phyloP scores from a whole-genome alignment of 2,113 vertebrate species.

The Speoplatyrhinus poulsoni region DNA sequence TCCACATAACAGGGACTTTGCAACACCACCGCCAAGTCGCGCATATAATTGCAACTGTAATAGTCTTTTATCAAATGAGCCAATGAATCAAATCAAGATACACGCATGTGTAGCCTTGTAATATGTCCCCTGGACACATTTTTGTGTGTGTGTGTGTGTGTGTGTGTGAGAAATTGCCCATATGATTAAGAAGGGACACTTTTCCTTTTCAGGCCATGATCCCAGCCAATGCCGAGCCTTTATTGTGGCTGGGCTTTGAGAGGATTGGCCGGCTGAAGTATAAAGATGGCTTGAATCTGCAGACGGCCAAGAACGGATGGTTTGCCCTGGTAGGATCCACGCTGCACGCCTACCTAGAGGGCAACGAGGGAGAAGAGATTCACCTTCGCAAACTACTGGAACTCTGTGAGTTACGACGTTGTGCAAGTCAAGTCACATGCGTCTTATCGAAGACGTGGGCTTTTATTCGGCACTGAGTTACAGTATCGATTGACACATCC shows the following conservation, averaged over 20 bases:
- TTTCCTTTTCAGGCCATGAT: slow-evolving; percentile 77
- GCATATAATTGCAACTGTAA: too few species aligned
- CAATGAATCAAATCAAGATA: too few species aligned
- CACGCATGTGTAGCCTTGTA: too few species aligned
- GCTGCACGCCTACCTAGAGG: slow-evolving; percentile 76
- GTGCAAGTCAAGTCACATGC: background rate
- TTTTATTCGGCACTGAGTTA: too few species aligned
- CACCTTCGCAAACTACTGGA: slow-evolving; percentile 91
- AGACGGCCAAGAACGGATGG: slow-evolving; percentile 86
- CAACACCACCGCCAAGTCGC: too few species aligned
- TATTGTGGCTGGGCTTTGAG: slow-evolving; percentile 83
- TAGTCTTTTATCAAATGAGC: too few species aligned
- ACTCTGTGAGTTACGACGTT: slow-evolving; percentile 82
- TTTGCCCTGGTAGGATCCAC: slow-evolving; percentile 83
- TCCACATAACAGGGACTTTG: too few species aligned
- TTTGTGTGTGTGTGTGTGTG: too few species aligned
- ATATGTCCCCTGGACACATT: too few species aligned
- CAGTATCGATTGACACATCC: too few species aligned
- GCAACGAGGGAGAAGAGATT: slow-evolving; percentile 79
- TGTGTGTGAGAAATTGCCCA: too few species aligned
- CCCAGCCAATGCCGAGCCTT: slow-evolving; percentile 78
- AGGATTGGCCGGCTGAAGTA: slow-evolving; percentile 87
- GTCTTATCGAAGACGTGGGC: too few species aligned
- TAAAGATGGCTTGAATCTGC: slow-evolving; percentile 90
- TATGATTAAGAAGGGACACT: background rate